These are phyloP conservation scores for Tuta absoluta DNA, from an alignment of 2,888 invertebrate genomes.

Conservation along the genomic window DNA sequence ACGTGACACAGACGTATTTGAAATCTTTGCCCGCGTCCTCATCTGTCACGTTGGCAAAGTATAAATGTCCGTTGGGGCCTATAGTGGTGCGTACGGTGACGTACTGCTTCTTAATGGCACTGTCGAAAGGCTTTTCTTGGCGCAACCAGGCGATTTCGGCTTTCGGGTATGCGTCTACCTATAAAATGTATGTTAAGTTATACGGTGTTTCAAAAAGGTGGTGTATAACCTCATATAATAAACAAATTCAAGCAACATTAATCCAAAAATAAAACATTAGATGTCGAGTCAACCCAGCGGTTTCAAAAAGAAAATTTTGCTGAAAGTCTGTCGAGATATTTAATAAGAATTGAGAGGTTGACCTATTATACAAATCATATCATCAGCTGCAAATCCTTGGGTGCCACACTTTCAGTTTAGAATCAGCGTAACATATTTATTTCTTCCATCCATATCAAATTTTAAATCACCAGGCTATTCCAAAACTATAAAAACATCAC, in stretches of 20 bases:
- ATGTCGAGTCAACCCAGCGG: too few species aligned
- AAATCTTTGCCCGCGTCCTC: constrained; percentile 47
- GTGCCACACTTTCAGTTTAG: too few species aligned
- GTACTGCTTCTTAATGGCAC: not conserved
- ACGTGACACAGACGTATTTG: constrained; percentile 62
- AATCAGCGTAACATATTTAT: too few species aligned
- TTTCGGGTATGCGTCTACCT: constrained; percentile 59
- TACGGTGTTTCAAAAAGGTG: too few species aligned
- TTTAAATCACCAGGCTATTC: not conserved
- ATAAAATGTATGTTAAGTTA: constrained; percentile 18
- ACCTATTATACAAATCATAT: too few species aligned
- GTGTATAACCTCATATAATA: too few species aligned
- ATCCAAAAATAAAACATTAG: too few species aligned
- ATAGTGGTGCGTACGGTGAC: constrained; percentile 45
- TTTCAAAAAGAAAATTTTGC: too few species aligned
- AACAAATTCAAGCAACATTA: not conserved
- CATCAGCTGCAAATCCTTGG: too few species aligned
- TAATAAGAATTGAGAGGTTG: too few species aligned
- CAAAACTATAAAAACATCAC: not conserved
- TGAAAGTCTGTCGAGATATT: too few species aligned
- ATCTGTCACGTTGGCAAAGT: constrained; percentile 59
- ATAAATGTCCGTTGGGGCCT: constrained; percentile 60
- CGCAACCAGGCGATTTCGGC: constrained; percentile 61
- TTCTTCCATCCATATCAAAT: too few species aligned
- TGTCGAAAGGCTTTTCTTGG: constrained; percentile 33